A percentile compares a stretch with the other conserved stretches of the same genome.
Evolutionary conservation across 2,113 vertebrate genomes (phyloP).

Genomic region (Ardeotis arabs): DNA sequence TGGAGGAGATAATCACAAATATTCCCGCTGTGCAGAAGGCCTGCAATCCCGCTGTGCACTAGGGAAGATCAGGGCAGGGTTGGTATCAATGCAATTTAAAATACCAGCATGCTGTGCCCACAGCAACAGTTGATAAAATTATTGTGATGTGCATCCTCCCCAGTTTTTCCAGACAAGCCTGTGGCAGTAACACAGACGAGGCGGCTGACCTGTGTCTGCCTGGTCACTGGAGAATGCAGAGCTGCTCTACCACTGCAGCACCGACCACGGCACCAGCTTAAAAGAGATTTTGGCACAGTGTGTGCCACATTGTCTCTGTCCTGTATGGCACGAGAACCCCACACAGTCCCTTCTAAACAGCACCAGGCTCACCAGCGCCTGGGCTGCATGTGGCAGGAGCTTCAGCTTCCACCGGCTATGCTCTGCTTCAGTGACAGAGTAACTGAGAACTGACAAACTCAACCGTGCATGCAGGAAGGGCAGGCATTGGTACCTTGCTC

Average conservation of each 20-base stretch:
- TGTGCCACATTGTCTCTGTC: neutral
- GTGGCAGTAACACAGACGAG: neutral
- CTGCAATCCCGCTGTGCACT: neutral
- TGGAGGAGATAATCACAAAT: neutral
- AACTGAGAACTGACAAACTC: neutral
- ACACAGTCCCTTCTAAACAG: neutral
- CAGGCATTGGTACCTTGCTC: neutral
- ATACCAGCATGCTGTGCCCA: neutral
- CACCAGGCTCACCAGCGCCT: rapidly evolving
- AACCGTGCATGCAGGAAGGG: rapidly evolving
- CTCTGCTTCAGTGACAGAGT: neutral
- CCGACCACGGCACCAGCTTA: neutral
- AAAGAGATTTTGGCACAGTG: neutral
- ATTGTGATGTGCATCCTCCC: neutral
- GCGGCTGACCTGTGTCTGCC: neutral
- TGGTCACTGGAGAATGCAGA: neutral
- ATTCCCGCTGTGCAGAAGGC: neutral
- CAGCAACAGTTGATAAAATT: neutral
- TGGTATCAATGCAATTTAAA: neutral
- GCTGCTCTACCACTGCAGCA: neutral
- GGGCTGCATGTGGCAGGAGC: neutral
- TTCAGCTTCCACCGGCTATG: neutral
- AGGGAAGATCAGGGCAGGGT: neutral
- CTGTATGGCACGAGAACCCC: rapidly evolving
- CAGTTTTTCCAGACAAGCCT: neutral